A percentile compares a stretch with the other conserved stretches of the same genome.
Conservation (phyloP, 37 sponge, comb jelly and placozoan genomes). For the Theonella swinhoei region DNA sequence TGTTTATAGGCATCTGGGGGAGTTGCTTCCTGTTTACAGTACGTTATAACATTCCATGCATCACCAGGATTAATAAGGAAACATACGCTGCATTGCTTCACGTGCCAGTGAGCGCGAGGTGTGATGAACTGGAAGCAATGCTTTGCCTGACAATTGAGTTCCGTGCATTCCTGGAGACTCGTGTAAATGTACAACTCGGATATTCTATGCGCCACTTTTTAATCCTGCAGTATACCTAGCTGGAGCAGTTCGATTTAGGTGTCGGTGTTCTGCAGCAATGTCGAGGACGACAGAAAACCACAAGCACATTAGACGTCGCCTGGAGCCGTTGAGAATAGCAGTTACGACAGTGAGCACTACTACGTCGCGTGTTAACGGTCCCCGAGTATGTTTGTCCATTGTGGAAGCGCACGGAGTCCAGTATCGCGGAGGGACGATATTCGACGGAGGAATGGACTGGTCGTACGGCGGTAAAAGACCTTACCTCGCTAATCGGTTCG, state of each 20-base stretch:
- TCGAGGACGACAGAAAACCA: not conserved
- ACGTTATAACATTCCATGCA: not conserved
- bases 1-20: too few relatives aligned
- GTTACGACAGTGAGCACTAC: not conserved
- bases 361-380: not conserved
- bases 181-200: too few relatives aligned
- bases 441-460: not conserved
- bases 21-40: not conserved
- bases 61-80: not conserved
- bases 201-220: too few relatives aligned
- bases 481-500: constrained; percentile 15
- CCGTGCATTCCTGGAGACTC: too few relatives aligned
- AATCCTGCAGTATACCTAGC: too few relatives aligned
- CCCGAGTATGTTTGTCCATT: not conserved
- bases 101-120: too few relatives aligned
- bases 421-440: constrained; percentile 27
- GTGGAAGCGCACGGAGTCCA: constrained; percentile 11
- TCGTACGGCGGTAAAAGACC: not conserved
- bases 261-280: too few relatives aligned
- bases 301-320: not conserved
- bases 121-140: too few relatives aligned
- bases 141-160: too few relatives aligned
- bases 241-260: too few relatives aligned
- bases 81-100: not conserved
- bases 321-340: not conserved